Base-by-base conservation (phyloP, 2,888 invertebrate species). In the Morpho helenor region DNA sequence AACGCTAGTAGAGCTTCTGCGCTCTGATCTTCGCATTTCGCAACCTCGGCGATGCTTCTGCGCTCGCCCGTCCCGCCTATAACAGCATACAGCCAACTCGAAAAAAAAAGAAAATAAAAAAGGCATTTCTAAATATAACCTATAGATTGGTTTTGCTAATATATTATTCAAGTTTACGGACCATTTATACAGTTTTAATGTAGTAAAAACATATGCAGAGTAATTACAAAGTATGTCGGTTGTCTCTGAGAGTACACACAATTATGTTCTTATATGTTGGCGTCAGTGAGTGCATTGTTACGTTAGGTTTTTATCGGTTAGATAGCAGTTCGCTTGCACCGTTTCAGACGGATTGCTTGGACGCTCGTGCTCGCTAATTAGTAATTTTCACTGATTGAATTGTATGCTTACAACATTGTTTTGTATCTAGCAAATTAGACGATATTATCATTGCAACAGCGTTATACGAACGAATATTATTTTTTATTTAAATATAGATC, bases 341-440 rank as follows among this genome's bases (percentile, higher is more conserved):
- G 69, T 65, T 72, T 66, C 64, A 65, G 65, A 67, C 66, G 68
- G 66, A 68, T 73, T 61, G 66, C 66, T 71, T 62, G 71, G 71
- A 71, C 72, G 71, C 65, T 68, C 68, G 66, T 72, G 70, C 71
- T 74, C 69, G 70, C 66, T 74, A 74, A 77, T 76, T 77, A 76
- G 68, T 71, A 67, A 76, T 73, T 75, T 76, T 73, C 70, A 71
- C 70, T 71, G 71, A 76, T 73, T 73, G 72, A 74, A 68, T 62
- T 62, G 66, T 68, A 63, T 46, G 63, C 58, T 68, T 59, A 60
- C 56, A 64, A 68, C 63, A 65, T 57, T 65, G 64, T 64, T 60
- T 60, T 61, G 57, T 56, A 44, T 52, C 58, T 52, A 60, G 60
- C 53, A 56, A 60, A 62, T 64, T 63, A 57, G 52, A 52, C 46